phyloP scores from a whole-genome alignment of 1,140 invertebrate species.

The Ericerus pela region DNA sequence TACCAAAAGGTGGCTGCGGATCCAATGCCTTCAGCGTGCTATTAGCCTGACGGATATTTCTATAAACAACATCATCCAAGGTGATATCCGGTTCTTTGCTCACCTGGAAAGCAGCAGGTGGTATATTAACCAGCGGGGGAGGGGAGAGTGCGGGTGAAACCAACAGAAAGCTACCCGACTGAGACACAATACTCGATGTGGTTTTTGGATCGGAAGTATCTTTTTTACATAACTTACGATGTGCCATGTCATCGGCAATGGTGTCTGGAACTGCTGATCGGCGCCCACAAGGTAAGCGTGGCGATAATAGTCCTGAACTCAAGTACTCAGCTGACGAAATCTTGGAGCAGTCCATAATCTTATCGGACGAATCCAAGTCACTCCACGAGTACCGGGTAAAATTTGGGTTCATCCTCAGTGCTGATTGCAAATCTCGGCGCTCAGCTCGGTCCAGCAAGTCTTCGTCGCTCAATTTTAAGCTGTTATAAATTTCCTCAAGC shows the following conservation, averaged over 20 bases:
- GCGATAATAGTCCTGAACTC: too few species aligned
- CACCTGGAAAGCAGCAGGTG: constrained; percentile 7
- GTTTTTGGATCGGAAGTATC: constrained; percentile 23
- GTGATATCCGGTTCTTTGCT: constrained; percentile 56
- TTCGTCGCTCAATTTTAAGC: constrained; percentile 61
- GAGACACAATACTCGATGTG: constrained; percentile 37
- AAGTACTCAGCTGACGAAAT: too few species aligned
- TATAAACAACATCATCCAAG: constrained; percentile 65
- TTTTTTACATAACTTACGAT: constrained; percentile 43
- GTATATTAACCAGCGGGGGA: constrained; percentile 20
- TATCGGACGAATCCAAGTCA: background rate
- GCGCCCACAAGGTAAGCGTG: background rate
- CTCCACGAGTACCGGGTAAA: background rate
- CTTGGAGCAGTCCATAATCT: too few species aligned
- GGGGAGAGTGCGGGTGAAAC: constrained; percentile 45
- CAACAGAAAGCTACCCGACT: constrained; percentile 55
- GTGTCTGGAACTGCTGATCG: constrained; percentile 13
- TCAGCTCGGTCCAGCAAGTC: constrained; percentile 62
- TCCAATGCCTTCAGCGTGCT: constrained; percentile 52
- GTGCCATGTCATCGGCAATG: constrained; percentile 57
- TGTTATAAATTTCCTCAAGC: constrained; percentile 77
- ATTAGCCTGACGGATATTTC: constrained; percentile 60
- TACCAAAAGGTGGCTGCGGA: constrained; percentile 76
- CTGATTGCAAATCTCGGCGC: constrained; percentile 46
- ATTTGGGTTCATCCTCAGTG: background rate